These are phyloP conservation scores for Ophthalmolycus amberensis DNA, from an alignment of 2,113 vertebrate genomes.

Conservation along the genomic window DNA sequence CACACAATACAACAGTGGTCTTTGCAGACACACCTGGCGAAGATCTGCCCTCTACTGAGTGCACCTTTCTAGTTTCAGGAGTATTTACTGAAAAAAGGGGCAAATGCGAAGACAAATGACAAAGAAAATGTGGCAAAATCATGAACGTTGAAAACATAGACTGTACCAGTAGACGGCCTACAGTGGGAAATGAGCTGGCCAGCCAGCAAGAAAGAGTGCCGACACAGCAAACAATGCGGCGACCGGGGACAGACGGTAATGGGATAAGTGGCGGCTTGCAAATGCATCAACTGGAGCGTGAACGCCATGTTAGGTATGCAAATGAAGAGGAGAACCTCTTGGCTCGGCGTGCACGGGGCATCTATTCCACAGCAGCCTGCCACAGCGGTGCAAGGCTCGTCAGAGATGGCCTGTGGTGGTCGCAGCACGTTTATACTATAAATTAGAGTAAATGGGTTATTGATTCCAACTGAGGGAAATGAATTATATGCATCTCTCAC, in stretches of 20 bases:
- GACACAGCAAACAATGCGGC: slow-evolving; percentile 72
- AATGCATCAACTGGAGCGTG: slow-evolving; percentile 80
- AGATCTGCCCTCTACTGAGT: neutral
- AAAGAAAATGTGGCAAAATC: neutral
- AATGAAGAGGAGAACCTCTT: slow-evolving; percentile 68
- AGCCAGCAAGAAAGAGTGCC: slow-evolving; percentile 59
- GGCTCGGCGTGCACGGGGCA: slow-evolving; percentile 58
- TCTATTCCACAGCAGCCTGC: slow-evolving; percentile 58
- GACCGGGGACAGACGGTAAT: slow-evolving; percentile 73
- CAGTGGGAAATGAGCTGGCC: slow-evolving; percentile 45
- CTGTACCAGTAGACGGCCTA: neutral
- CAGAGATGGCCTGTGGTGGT: slow-evolving; percentile 42
- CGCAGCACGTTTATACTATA: slow-evolving; percentile 38
- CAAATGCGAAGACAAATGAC: neutral
- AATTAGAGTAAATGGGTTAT: slow-evolving; percentile 60
- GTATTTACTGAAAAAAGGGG: too few species aligned
- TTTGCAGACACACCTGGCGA: neutral
- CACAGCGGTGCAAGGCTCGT: slow-evolving; percentile 44
- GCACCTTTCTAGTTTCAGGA: too few species aligned
- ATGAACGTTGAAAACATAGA: neutral
- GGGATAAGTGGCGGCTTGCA: slow-evolving; percentile 79
- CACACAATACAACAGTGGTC: neutral
- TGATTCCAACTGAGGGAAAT: slow-evolving; percentile 58
- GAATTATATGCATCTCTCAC: slow-evolving; percentile 38
- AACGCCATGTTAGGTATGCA: slow-evolving; percentile 77